phyloP scores from a whole-genome alignment of 1,140 invertebrate genomes.

The Ceratosolen solmsi region DNA sequence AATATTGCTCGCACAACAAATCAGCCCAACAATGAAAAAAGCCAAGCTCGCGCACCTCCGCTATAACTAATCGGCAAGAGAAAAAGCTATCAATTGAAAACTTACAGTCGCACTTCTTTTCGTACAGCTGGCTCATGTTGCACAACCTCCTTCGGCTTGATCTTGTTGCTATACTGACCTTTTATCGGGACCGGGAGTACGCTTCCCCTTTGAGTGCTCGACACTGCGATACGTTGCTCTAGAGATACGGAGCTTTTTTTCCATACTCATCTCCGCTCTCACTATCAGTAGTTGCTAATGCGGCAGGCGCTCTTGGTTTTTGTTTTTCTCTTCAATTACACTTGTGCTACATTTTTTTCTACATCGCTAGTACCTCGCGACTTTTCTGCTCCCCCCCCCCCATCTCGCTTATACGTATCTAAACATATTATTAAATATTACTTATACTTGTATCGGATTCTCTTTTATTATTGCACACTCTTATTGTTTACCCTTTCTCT shows the following conservation, averaged over 20 bases:
- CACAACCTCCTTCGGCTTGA: slow-evolving; percentile 25
- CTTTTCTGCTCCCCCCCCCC: neutral
- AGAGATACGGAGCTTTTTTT: slow-evolving; percentile 21
- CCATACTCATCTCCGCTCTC: neutral
- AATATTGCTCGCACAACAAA: too few relatives aligned
- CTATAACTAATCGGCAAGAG: neutral
- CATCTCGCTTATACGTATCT: neutral
- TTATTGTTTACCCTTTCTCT: too few relatives aligned
- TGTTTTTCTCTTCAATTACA: neutral
- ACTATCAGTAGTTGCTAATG: slow-evolving; percentile 1
- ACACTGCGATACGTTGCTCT: neutral
- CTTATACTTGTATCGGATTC: too few relatives aligned
- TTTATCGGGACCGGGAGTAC: slow-evolving; percentile 31
- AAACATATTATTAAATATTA: slow-evolving; percentile 2
- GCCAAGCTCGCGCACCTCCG: neutral
- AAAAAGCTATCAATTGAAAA: neutral
- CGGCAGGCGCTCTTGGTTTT: neutral
- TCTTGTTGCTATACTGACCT: slow-evolving; percentile 42
- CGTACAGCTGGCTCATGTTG: slow-evolving; percentile 37
- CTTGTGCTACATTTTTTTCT: slow-evolving; percentile 1
- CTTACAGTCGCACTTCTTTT: slow-evolving; percentile 44
- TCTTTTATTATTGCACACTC: too few relatives aligned
- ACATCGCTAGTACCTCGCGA: too few relatives aligned
- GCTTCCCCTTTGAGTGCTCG: neutral
- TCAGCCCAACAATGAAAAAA: neutral